Base-by-base conservation (phyloP, 2,113 vertebrate species). In the Misgurnus anguillicaudatus region DNA sequence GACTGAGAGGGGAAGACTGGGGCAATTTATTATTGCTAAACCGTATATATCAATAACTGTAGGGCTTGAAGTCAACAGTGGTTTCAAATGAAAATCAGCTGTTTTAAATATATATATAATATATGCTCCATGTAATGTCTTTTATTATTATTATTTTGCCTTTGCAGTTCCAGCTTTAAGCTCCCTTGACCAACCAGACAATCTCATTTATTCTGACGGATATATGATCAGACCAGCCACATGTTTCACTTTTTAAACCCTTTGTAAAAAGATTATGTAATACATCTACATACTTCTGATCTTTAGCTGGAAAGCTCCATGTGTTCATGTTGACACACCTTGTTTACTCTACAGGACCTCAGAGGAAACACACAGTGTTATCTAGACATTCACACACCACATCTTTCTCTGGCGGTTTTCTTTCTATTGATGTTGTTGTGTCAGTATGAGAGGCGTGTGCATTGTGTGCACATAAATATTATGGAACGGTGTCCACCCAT, bases 151-250 rank as follows among this genome's bases (percentile, higher is more conserved):
- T 53, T 24, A 74, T 0, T 73, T 0, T 65, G 77, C 78, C 79
- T 68, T 85, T 47, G 51, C 83, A 92, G 90, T 89, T 86, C 90
- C 85, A 1, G 86, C 90, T 69, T 80, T 41, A 4, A 64, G 38
- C 87, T 84, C 82, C 6, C 53, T 83, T 78, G 61, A 47, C 42
- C 83, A 82, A 47, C 81, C 88, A 65, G 89, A 83, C 66, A 70
- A 86, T 17, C 87, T 88, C 71, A 80, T 82, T 82, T 53, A 87
- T 63, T 82, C 90, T 80, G 90, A 89, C 63, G 89, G 80, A 79
- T 78, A 72, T 86, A 88, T 75, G 86, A 81, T 41, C 85, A 90
- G 62, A 84, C 90, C 16, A 60, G 87, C 75, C 0, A 1, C 68
- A 90, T 58, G 13, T 57, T 14, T 36, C 36, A 11, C 47, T 48